Base-by-base conservation (phyloP, 2,113 vertebrate species). In the Anhinga rufa region DNA sequence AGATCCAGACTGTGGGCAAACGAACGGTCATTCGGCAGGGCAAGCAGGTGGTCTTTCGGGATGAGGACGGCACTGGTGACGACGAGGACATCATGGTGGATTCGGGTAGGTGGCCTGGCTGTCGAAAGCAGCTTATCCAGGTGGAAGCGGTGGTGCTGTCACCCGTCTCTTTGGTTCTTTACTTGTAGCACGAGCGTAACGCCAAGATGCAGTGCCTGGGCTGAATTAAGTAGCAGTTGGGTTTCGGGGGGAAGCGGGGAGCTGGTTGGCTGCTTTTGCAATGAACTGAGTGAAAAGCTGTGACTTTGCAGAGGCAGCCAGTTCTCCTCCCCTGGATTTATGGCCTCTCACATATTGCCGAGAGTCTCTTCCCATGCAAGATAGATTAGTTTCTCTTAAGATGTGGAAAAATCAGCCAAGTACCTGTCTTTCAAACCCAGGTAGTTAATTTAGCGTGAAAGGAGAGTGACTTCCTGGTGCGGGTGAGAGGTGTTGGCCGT, bases 41-140 rank as follows among this genome's bases (percentile, higher is more conserved):
- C 38, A 99, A 99, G 96, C 99, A 99, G 95, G 99, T 99, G 95
- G 99, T 99, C 62, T 99, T 99, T 91, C 98, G 99, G 66, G 99
- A 99, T 1, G 99, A 99, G 84, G 99, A 99, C 0, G 99, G 99
- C 65, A 99, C 98, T 0, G 99, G 98, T 6, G 99, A 99, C 0
- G 99, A 99, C 0, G 99, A 99, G 91, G 99, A 99, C 98, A 99
- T 99, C 90, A 99, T 99, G 99, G 99, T 99, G 32, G 99, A 99
- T 86, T 99, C 99, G 1, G 99, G 99, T 99, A 97, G 95, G 97
- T 88, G 88, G 18, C 5, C 34, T 42, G 68, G 68, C 51, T 58
- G 48, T 15, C 2, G 4, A 2, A 8, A 25, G 44, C 9, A 32
- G 57, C 10, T 34, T 11, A 20, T 48, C 38, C 14, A 4, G 16